Base-by-base conservation (phyloP, 1,140 invertebrate species). In the Drosophila serrata region DNA sequence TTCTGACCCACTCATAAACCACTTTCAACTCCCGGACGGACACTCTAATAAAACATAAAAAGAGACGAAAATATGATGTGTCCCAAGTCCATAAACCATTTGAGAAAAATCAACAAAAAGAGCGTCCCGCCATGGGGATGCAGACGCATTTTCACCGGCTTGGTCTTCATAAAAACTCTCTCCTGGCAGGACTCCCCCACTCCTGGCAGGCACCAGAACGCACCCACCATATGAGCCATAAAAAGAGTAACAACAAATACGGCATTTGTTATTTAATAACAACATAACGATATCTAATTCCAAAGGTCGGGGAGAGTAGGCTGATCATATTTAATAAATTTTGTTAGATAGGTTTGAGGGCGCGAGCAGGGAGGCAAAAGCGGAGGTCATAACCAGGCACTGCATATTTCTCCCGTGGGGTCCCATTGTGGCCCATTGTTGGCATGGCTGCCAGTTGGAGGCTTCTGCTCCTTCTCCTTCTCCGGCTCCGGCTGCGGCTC, bases 241-340 rank as follows among this genome's bases (percentile, higher is more conserved):
- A 86, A 85, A 78, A 75, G 67, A 67, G 64, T 58, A 69, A 76
- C 59, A 74, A 74, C 75, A 73, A 59, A 72, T 73, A 64, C 62
- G 51, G 65, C 82, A 88, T 81, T 88, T 88, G 80, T 88, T 88
- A 88, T 88, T 88, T 81, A 90, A 86, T 86, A 82, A 75, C 64
- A 82, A 85, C 79, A 79, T 77, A 86, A 86, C 82, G 75, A 81
- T 78, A 81, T 80, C 84, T 88, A 88, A 88, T 88, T 88, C 81
- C 51, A 77, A 24, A 61, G 39, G 64, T 31, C 27, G 46, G 42
- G 56, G 19, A 40, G 72, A 40, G 72, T 64, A 45, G 73, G 61
- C 72, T 60, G 77, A 72, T 78, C 78, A 62, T 78, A 78, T 88
- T 86, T 67, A 72, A 72, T 72, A 82, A 75, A 65, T 58, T 62